Conservation (phyloP, 2,888 invertebrate species). For the Heterodera filipjevi region DNA sequence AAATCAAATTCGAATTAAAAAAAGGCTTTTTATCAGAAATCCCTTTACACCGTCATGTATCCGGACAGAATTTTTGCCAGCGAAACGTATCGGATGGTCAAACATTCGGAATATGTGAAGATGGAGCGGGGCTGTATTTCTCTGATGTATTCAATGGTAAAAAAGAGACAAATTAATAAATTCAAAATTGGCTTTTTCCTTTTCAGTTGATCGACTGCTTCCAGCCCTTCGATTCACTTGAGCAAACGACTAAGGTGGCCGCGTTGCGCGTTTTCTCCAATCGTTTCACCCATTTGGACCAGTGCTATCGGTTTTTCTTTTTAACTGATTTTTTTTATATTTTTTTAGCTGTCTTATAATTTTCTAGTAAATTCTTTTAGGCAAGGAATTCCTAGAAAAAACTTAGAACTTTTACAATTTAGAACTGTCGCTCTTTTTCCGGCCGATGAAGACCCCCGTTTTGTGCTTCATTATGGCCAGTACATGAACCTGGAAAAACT, state of each 20-base stretch:
- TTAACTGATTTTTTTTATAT: neutral
- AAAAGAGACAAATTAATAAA: conserved; percentile 21
- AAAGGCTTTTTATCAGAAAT: conserved; percentile 36
- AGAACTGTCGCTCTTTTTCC: conserved; percentile 31
- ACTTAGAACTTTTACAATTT: no score
- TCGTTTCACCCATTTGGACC: conserved; percentile 42
- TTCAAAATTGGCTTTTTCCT: neutral
- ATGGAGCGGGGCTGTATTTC: conserved; percentile 51
- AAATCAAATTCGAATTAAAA: no score
- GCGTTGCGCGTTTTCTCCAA: conserved; percentile 39
- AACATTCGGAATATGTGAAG: conserved; percentile 44
- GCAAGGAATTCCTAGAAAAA: no score
- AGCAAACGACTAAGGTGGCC: conserved; percentile 41
- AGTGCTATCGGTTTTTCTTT: conserved; percentile 28
- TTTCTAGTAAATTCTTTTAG: no score
- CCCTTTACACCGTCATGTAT: conserved; percentile 48
- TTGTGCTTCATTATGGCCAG: conserved; percentile 48
- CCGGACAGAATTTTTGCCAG: conserved; percentile 45
- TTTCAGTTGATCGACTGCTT: conserved; percentile 42
- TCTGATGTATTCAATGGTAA: conserved; percentile 46
- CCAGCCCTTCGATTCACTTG: conserved; percentile 41
- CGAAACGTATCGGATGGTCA: conserved; percentile 44
- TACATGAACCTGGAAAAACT: conserved; percentile 39
- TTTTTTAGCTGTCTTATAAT: neutral
- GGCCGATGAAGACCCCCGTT: conserved; percentile 34